Evolutionary conservation across 1,140 invertebrate species (phyloP), one percentile per base, ranked within the genome.

Genomic region (Drosophila tropicalis): DNA sequence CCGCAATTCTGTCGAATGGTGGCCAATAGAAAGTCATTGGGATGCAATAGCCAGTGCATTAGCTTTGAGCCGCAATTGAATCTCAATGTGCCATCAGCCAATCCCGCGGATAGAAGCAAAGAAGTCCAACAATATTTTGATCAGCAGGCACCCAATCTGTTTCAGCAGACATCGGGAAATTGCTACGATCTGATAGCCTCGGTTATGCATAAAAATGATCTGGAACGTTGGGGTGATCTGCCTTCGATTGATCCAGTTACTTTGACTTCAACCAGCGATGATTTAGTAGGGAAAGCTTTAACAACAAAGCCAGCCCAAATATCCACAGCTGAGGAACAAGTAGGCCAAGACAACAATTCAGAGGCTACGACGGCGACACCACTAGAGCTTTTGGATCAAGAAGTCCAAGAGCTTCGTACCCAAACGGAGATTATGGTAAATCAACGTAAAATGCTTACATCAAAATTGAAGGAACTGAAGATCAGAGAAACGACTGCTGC

Each of bases 1-100:
- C 94, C 94, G 1, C 89, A 89, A 44, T 93, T 92, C 57, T 91
- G 87, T 22, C 77, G 90, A 5, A 74, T 77, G 1, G 76, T 79
- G 55, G 76, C 79, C 22, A 77, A 81, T 41, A 41, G 79, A 2
- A 69, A 77, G 25, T 62, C 65, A 5, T 29, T 70, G 5, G 80
- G 90, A 1, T 82, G 78, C 70, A 85, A 78, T 44, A 79, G 82
- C 22, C 76, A 84, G 17, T 78, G 72, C 56, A 82, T 81, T 1
- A 65, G 75, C 25, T 92, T 92, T n/a, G 67, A 68, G 13, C 90
- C 91, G 0, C 81, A 91, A 44, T 29, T 87, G 3, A 91, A 92
- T 69, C 70, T 92, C 1, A 91, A 84, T 64, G 81, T 92, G 64
- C 90, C 82, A 5, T 68, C 67, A 15, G 79, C 81, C 6, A 69